phyloP scores from a whole-genome alignment of 2,888 invertebrate species.

The Phorcus lineatus region DNA sequence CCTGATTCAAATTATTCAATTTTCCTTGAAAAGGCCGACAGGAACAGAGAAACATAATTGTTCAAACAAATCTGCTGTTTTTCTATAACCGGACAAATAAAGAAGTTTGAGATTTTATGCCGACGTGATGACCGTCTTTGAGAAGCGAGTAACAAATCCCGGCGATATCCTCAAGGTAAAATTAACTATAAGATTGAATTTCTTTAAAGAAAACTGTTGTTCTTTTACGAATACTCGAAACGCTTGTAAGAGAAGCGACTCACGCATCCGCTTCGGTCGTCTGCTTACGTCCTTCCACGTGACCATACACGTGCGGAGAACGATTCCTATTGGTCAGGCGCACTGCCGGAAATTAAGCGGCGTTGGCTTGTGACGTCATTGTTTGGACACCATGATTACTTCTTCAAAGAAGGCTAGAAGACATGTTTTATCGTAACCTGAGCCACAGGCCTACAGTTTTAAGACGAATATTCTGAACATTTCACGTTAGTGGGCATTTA shows the following conservation, averaged over 20 bases:
- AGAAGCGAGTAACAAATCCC: not conserved
- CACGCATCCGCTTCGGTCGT: conserved; percentile 14
- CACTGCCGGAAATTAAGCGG: conserved; percentile 19
- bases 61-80: conserved; percentile 5
- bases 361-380: conserved; percentile 22
- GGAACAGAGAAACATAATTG: not conserved
- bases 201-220: conserved; percentile 13
- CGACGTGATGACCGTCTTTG: not conserved
- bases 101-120: not conserved
- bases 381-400: conserved; percentile 19
- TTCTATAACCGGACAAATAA: not conserved
- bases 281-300: conserved; percentile 14
- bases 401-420: not conserved
- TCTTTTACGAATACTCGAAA: not conserved
- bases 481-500: no score
- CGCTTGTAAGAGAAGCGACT: conserved; percentile 16
- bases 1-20: not conserved
- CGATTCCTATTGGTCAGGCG: conserved; percentile 17
- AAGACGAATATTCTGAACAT: not conserved
- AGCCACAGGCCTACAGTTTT: not conserved
- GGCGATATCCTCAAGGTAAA: conserved; percentile 14
- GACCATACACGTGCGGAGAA: conserved; percentile 14
- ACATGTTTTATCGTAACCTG: conserved; percentile 13
- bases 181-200: conserved; percentile 21
- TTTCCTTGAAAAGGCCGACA: not conserved